Evolutionary conservation across 2,888 invertebrate species (phyloP), one percentile per base, ranked within the genome.

Genomic region (Toxonevra muliebris): DNA sequence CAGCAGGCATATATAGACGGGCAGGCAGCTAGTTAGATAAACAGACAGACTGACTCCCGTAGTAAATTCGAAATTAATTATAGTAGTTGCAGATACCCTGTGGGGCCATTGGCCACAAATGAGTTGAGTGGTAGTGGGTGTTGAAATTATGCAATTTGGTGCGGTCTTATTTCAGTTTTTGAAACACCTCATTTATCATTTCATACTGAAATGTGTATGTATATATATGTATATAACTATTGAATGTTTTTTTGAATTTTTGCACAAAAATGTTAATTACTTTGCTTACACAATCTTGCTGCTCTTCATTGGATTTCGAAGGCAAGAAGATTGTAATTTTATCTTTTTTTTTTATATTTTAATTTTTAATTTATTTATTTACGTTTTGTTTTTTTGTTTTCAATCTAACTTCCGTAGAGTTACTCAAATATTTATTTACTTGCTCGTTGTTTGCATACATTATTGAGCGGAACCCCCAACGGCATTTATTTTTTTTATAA

Each of bases 31-130:
- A 30, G 30, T 7, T 30, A 30, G 7, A 2, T 30, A 30, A 30
- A 30, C 30, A 30, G 30, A 30, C 30, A 30, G 30, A 30, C 30
- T 30, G 30, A 30, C 30, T 30, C 30, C 30, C 30, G 30, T 7
- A 30, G 57, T 30, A 42, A 15, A 59, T 59, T 43, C n/a, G 59
- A 59, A 59, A 43, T 59, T 59, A 42, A 59, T 59, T 59, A 43
- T 15, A 43, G 13, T 1, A 48, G 50, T 5, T 7, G 54, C 4
- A 30, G 20, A 19, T 53, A 15, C 40, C 58, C 58, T 41, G 58
- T 41, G 58, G 58, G 17, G 17, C 15, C 17, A 53, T 15, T 15
- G 53, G 53, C 15, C 53, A 19, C 57, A 64, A 13, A 54, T 19
- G 17, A 20, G 15, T 17, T 19, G 17, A 20, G 15, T 17, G 13